Base-by-base conservation (phyloP, 1,140 invertebrate species). In the Zaprionus capensis region DNA sequence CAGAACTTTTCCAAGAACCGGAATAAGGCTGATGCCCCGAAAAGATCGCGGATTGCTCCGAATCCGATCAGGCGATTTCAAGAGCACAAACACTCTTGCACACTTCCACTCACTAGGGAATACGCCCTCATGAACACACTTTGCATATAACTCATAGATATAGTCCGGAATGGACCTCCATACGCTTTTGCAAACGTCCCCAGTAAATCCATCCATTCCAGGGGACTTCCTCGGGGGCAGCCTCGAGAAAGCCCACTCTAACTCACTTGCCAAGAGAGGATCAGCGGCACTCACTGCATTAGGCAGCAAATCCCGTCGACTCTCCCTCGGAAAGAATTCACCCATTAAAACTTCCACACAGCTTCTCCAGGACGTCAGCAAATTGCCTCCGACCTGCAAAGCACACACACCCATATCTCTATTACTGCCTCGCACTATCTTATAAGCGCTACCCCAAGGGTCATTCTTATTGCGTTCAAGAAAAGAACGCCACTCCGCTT, bases 161-260 rank as follows among this genome's bases (percentile, higher is more conserved):
- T 67, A 64, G 15, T 78, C 70, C n/a, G 70, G 64, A 57, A 66
- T 67, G 7, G 51, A 58, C n/a, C 55, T 67, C 68, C 68, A 67
- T 38, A 71, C 53, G 24, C 38, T 36, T 34, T 67, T 72, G 24
- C 26, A 61, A 34, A 71, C 56, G 28, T 55, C 36, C 51, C 67
- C 67, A 36, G 62, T 71, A 28, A 69, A 31, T 20, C 58, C 65
- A 58, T 63, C 57, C 28, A 73, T 59, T 14, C 63, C 62, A 15
- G 61, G 55, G 2, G 62, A 72, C 55, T 71, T 72, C 36, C 56
- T 72, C n/a, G 53, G 57, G 4, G 31, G 44, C 26, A 58, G 26
- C 17, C 31, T 28, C 9, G 1, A 46, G 0, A 72, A 53, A 46
- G 62, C 24, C 14, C 20, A 1, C 28, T 12, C 31, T 2, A 65